Evolutionary conservation across 2,797 vertebrate genomes (phyloP).

Genomic region (Gambelia wislizenii): DNA sequence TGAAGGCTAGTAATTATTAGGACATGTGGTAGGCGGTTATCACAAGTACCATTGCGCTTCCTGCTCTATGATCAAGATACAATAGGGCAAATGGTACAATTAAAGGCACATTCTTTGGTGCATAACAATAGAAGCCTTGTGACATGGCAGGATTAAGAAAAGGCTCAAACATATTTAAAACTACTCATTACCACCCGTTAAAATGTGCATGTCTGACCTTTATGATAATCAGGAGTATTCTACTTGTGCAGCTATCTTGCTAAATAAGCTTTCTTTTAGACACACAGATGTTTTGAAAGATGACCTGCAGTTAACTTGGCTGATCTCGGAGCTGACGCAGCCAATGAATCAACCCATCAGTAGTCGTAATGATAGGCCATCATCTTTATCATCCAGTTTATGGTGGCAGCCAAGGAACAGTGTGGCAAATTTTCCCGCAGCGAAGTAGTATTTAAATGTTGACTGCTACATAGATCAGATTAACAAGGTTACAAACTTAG

Average conservation of each 20-base stretch:
- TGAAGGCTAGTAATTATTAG: constrained; percentile 83
- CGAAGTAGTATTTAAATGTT: constrained; percentile 70
- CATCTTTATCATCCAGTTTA: constrained; percentile 77
- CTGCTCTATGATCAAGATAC: constrained; percentile 79
- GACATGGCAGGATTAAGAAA: constrained; percentile 84
- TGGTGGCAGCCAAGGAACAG: constrained; percentile 72
- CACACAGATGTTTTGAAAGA: constrained; percentile 73
- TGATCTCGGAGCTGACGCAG: constrained; percentile 71
- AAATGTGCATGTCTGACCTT: constrained; percentile 84
- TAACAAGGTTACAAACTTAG: constrained; percentile 76
- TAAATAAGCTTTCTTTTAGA: constrained; percentile 81
- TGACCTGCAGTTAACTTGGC: constrained; percentile 79
- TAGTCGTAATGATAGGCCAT: constrained; percentile 75
- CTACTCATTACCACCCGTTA: constrained; percentile 84
- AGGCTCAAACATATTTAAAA: constrained; percentile 84
- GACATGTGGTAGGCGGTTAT: constrained; percentile 79
- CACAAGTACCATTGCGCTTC: constrained; percentile 75
- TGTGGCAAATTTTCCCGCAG: constrained; percentile 60
- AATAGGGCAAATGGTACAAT: constrained; percentile 84
- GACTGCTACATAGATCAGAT: constrained; percentile 75
- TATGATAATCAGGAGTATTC: constrained; percentile 82
- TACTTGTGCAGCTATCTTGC: constrained; percentile 68
- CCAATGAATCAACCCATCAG: constrained; percentile 77
- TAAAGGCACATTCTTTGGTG: constrained; percentile 81
- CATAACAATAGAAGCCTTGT: constrained; percentile 84